These are phyloP conservation scores for Strigamia maritima DNA, from an alignment of 2,888 invertebrate species.

Conservation along the genomic window DNA sequence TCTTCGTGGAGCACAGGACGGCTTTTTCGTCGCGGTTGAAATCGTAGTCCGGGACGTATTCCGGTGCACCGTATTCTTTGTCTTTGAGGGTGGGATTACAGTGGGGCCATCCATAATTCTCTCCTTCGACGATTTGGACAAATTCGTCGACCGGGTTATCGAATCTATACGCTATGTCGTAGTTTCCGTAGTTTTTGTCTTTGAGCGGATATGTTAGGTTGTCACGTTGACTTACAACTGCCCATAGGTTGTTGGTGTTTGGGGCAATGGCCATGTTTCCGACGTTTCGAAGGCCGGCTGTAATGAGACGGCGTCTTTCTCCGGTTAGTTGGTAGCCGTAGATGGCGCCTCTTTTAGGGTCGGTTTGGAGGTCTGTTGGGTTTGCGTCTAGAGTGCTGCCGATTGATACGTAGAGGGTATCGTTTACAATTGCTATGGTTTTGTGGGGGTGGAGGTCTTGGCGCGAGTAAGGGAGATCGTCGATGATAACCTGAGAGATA, in stretches of 20 bases:
- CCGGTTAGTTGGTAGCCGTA: neutral
- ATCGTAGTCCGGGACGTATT: neutral
- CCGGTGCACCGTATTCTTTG: no score
- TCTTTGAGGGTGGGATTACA: neutral
- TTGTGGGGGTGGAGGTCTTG: neutral
- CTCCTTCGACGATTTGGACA: neutral
- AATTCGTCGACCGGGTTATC: neutral
- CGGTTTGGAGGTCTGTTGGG: neutral
- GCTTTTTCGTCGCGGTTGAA: neutral
- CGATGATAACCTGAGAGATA: no score
- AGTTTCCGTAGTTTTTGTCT: neutral
- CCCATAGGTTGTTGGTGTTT: neutral
- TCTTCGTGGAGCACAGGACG: neutral
- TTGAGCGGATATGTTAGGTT: constrained; percentile 3
- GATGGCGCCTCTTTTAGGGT: constrained; percentile 5
- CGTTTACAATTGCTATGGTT: neutral
- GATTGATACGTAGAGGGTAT: neutral
- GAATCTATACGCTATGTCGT: neutral
- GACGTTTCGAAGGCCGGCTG: constrained; percentile 7
- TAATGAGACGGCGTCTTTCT: neutral
- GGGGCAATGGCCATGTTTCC: constrained; percentile 5
- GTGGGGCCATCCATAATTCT: constrained; percentile 25
- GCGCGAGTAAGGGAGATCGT: neutral
- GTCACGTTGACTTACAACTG: constrained; percentile 9
- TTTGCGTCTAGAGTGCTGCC: neutral